These are phyloP conservation scores for Eupleurogrammus muticus DNA, from an alignment of 2,797 vertebrate species.

Conservation along the genomic window DNA sequence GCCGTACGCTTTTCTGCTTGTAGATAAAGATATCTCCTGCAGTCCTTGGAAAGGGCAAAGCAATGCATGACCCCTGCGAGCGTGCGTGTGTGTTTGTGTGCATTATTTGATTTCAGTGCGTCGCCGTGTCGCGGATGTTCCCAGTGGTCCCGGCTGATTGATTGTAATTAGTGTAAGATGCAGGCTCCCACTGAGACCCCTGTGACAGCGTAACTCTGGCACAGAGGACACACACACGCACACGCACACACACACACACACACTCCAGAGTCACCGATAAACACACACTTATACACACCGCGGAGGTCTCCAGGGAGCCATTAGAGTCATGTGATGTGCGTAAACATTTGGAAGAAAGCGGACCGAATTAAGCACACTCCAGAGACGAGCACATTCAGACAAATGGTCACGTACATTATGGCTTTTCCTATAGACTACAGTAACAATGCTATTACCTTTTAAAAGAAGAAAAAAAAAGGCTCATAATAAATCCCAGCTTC, in stretches of 20 bases:
- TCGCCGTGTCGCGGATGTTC: slow-evolving; percentile 47
- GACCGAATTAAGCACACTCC: slow-evolving; percentile 48
- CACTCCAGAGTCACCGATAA: slow-evolving; percentile 3
- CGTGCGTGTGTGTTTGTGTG: slow-evolving; percentile 21
- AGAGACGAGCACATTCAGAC: slow-evolving; percentile 22
- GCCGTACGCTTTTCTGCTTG: slow-evolving; percentile 26
- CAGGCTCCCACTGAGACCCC: slow-evolving; percentile 38
- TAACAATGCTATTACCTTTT: slow-evolving; percentile 27
- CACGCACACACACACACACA: slow-evolving; percentile 13
- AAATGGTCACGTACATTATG: slow-evolving; percentile 28
- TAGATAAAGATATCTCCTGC: slow-evolving; percentile 18
- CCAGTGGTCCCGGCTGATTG: slow-evolving; percentile 51
- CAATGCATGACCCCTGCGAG: slow-evolving; percentile 26
- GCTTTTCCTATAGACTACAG: slow-evolving; percentile 19
- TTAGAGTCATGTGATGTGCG: slow-evolving; percentile 23
- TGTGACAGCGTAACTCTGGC: slow-evolving; percentile 35
- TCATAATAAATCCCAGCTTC: slow-evolving; percentile 57
- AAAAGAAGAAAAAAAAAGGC: slow-evolving; percentile 17
- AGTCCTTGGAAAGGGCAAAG: slow-evolving; percentile 31
- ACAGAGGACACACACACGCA: slow-evolving; percentile 24
- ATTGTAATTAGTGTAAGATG: slow-evolving; percentile 57
- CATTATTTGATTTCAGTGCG: slow-evolving; percentile 32
- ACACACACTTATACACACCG: slow-evolving; percentile 4
- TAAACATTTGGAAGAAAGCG: slow-evolving; percentile 46
- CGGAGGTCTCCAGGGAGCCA: slow-evolving; percentile 29